Conservation (phyloP, 2,113 vertebrate genomes). For the Eupsittula cactorum region DNA sequence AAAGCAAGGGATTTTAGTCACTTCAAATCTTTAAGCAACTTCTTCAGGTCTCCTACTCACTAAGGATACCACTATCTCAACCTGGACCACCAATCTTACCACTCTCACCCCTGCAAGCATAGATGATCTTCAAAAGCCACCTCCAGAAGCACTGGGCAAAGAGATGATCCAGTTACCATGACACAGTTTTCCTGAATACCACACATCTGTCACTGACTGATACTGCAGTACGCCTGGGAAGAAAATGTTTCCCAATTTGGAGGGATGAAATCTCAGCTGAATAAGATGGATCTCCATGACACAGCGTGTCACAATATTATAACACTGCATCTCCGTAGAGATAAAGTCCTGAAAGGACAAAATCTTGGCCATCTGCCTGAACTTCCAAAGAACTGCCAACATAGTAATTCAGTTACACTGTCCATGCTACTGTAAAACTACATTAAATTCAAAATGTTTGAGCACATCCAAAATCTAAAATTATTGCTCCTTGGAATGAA, state of each 20-base stretch:
- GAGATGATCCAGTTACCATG: not conserved
- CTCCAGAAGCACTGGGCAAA: not conserved
- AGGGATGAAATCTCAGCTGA: not conserved
- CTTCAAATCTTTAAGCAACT: not conserved
- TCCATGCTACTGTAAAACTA: slow-evolving; percentile 37
- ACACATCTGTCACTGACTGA: not conserved
- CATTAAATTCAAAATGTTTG: slow-evolving; percentile 25
- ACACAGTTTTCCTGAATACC: not conserved
- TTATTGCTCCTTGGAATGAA: slow-evolving; percentile 6
- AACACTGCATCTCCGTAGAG: not conserved
- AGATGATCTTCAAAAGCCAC: not conserved
- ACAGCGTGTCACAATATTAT: not conserved
- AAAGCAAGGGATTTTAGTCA: not conserved
- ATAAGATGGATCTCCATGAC: not conserved
- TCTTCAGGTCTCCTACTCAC: not conserved
- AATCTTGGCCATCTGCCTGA: not conserved
- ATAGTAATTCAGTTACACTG: slow-evolving; percentile 5
- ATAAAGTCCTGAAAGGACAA: slow-evolving; percentile 27
- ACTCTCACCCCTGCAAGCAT: not conserved
- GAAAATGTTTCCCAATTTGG: not conserved
- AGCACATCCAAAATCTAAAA: slow-evolving; percentile 44
- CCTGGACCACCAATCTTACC: not conserved
- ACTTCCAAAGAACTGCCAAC: slow-evolving; percentile 13
- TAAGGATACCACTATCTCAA: not conserved
- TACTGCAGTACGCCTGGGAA: not conserved